Base-by-base conservation (phyloP, 2,888 invertebrate species). In the Mythimna impura region DNA sequence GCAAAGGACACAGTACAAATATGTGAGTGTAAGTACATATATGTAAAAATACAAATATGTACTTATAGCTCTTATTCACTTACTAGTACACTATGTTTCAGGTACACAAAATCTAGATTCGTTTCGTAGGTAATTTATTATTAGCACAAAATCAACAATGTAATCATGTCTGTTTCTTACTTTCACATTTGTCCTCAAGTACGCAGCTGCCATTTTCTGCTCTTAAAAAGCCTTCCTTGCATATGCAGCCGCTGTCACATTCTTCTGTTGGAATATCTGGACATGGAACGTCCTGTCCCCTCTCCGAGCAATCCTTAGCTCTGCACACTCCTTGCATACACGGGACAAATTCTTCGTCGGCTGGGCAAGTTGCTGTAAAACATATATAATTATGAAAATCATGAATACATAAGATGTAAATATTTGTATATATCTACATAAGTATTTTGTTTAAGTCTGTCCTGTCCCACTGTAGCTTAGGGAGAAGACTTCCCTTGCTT, bases 271-370 rank as follows among this genome's bases (percentile, higher is more conserved):
- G 63, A 10, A 73, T 14, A 20, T 73, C 76, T 3, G 80, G 80
- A 60, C 82, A 82, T 43, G 83, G 68, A 1, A 84, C 62, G 7
- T 69, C 52, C 54, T 78, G 5, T 30, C 74, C 84, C 61, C 22
- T 76, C 14, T 84, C 64, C 7, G 63, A 78, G 50, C 82, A 83
- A 0, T 63, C 8, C 47, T 72, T 72, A 10, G 84, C 67, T 68
- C 81, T 70, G 70, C 82, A 82, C 8, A 83, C 81, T n/a, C 77
- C 82, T 81, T 84, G 77, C 9, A 77, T 54, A 61, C 82, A 82
- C 57, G 6, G 0, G 10, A 74, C 77, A 8, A 36, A 71, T 65
- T 74, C 78, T 72, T 84, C 82, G 36, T 81, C 58, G 0, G 14
- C 10, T 55, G 78, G 70, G 34, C 82, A 82, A 47, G 63, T 40